Conservation (phyloP, 2,888 invertebrate species). For the Dynastes maya region DNA sequence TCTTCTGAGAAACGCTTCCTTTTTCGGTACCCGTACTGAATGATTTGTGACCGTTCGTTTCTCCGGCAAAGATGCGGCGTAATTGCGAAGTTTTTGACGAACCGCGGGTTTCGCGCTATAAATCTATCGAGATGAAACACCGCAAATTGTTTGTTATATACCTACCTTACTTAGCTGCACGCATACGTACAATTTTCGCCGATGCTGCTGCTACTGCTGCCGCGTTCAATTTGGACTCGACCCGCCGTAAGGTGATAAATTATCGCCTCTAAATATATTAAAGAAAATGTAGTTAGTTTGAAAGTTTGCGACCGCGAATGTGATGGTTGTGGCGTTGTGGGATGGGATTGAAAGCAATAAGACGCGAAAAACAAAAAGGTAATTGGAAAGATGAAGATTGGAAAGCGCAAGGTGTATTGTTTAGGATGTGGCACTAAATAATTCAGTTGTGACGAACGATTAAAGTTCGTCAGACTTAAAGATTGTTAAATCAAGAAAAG, state of each 20-base stretch:
- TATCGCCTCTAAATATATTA: slow-evolving; percentile 15
- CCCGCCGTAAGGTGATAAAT: not conserved
- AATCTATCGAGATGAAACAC: not conserved
- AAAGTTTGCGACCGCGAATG: not conserved
- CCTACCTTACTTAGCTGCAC: not conserved
- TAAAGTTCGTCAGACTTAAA: too few relatives aligned
- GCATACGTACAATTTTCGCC: not conserved
- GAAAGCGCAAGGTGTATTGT: too few relatives aligned
- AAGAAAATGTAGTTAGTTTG: slow-evolving; percentile 10
- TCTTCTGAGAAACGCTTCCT: not conserved
- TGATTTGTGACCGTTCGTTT: slow-evolving; percentile 20
- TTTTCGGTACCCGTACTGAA: not conserved
- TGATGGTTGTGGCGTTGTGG: too few relatives aligned
- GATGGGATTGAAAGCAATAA: too few relatives aligned
- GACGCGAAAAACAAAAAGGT: too few relatives aligned
- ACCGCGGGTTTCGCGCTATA: slow-evolving; percentile 2
- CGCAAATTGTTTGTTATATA: slow-evolving; percentile 11
- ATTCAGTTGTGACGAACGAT: too few relatives aligned
- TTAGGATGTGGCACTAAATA: too few relatives aligned
- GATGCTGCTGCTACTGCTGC: not conserved
- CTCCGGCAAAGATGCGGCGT: slow-evolving; percentile 23
- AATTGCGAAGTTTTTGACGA: slow-evolving; percentile 38
- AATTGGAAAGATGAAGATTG: too few relatives aligned
- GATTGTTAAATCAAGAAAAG: too few relatives aligned
- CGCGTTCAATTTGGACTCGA: not conserved